Percentiles rank a stretch among this genome's conserved stretches.
These are phyloP conservation scores for Drosophila nigromelanica DNA, from an alignment of 1,140 invertebrate species.

Conservation along the genomic window DNA sequence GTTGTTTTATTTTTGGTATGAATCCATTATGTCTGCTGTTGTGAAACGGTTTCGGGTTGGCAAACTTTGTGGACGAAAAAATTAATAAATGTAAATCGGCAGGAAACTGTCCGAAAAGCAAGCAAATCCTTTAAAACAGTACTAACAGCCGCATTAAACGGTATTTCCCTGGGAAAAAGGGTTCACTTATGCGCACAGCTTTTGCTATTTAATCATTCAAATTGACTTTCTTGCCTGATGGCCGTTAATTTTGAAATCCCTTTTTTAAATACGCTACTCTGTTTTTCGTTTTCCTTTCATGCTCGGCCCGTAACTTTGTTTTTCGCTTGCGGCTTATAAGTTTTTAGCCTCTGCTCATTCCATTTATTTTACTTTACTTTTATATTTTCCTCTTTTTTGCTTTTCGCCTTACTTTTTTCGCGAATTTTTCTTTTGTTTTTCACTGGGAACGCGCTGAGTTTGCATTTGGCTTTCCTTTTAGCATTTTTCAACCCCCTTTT, in stretches of 20 bases:
- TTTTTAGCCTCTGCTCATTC: conserved; percentile 55
- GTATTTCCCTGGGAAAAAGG: conserved; percentile 40
- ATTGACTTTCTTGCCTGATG: conserved; percentile 73
- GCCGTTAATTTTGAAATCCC: conserved; percentile 77
- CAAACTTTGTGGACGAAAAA: conserved; percentile 42
- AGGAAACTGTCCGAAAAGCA: conserved; percentile 47
- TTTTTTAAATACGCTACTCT: conserved; percentile 55
- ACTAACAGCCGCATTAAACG: conserved; percentile 71
- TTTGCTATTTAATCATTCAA: conserved; percentile 78
- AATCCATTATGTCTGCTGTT: conserved; percentile 35
- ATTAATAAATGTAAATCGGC: conserved; percentile 75
- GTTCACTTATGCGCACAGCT: conserved; percentile 59
- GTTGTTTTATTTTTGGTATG: conserved; percentile 40
- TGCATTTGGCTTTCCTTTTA: conserved; percentile 77
- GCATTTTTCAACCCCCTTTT: conserved; percentile 41
- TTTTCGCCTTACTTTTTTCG: conserved; percentile 36
- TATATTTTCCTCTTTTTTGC: conserved; percentile 30
- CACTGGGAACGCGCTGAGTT: conserved; percentile 76
- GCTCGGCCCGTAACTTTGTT: conserved; percentile 62
- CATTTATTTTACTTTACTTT: conserved; percentile 4
- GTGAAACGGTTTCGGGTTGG: conserved; percentile 8
- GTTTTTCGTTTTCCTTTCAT: conserved; percentile 1
- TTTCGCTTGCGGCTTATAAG: conserved; percentile 75
- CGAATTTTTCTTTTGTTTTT: conserved; percentile 23
- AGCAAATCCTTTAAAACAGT: conserved; percentile 51